Conservation (phyloP, 2,888 invertebrate species). For the Monoplex corrugatus region DNA sequence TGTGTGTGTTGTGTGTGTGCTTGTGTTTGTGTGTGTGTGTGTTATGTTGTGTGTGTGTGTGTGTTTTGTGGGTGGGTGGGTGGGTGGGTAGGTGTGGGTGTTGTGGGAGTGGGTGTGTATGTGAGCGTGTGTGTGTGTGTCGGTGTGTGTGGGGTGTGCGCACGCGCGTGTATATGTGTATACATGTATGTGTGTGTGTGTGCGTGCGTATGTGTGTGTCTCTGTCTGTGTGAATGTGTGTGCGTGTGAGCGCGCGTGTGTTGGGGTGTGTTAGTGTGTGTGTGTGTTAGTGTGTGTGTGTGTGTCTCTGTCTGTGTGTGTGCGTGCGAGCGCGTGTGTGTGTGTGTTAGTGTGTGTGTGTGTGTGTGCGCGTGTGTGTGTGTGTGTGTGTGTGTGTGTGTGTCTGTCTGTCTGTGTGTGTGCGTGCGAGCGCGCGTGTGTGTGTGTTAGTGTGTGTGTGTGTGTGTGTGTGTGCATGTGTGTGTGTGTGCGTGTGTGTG, state of each 20-base stretch:
- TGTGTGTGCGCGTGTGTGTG: not conserved
- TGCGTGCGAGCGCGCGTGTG: constrained; percentile 31
- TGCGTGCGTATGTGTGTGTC: constrained; percentile 16
- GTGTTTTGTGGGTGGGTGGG: not conserved
- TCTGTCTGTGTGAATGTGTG: constrained; percentile 14
- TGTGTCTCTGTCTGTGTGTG: not conserved
- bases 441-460: constrained; percentile 10
- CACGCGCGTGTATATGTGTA: not conserved
- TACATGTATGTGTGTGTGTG: not conserved
- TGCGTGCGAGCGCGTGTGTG: not conserved
- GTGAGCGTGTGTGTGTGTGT: constrained; percentile 2
- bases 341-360: constrained; percentile 25
- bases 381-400: constrained; percentile 27
- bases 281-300: constrained; percentile 20
- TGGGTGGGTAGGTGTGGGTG: not conserved
- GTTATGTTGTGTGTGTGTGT: not conserved
- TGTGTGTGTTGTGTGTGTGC: constrained; percentile 20
- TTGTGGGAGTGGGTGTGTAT: not conserved
- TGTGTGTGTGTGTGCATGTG: constrained; percentile 17
- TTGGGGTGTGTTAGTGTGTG: not conserved
- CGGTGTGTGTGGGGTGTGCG: not conserved
- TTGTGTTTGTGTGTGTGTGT: constrained; percentile 9
- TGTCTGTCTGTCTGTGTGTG: constrained; percentile 39
- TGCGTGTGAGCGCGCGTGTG: constrained; percentile 5
- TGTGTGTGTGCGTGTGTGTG: constrained; percentile 11